Conservation (phyloP, 2,797 vertebrate genomes). For the Nyctibius grandis region DNA sequence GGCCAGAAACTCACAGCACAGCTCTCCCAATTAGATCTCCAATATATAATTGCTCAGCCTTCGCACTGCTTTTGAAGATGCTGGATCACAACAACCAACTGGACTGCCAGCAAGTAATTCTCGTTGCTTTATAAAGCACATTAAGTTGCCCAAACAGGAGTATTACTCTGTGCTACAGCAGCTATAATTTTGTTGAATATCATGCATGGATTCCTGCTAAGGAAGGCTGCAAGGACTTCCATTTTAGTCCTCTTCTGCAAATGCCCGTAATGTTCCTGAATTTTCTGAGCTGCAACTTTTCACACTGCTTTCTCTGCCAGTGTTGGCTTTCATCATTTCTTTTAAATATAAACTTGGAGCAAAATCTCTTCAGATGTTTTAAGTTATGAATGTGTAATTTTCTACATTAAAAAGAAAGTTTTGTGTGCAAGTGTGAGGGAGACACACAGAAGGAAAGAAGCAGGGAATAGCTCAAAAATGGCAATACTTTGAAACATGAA, state of each 20-base stretch:
- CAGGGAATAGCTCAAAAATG: slow-evolving; percentile 26
- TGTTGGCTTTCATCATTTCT: slow-evolving; percentile 53
- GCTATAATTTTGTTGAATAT: neutral
- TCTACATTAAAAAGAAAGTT: slow-evolving; percentile 47
- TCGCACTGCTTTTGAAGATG: neutral
- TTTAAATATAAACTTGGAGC: slow-evolving; percentile 63
- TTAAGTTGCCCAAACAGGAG: neutral
- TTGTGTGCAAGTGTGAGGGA: slow-evolving; percentile 3
- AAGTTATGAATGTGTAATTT: slow-evolving; percentile 30
- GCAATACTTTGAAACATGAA: slow-evolving; percentile 53
- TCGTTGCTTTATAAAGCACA: neutral
- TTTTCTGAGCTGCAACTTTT: slow-evolving; percentile 55
- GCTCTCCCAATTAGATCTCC: neutral
- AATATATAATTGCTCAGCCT: neutral
- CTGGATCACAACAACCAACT: neutral
- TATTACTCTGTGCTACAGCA: neutral
- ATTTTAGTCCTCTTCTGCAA: slow-evolving; percentile 29
- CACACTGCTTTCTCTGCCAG: slow-evolving; percentile 51
- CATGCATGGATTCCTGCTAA: neutral
- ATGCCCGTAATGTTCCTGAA: slow-evolving; percentile 24
- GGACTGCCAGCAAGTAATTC: neutral
- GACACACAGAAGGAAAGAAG: slow-evolving; percentile 35
- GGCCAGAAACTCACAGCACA: neutral
- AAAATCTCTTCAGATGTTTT: slow-evolving; percentile 52
- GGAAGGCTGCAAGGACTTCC: slow-evolving; percentile 18